phyloP scores from a whole-genome alignment of 2,797 vertebrate species.

The Bryconaethiops microstoma region DNA sequence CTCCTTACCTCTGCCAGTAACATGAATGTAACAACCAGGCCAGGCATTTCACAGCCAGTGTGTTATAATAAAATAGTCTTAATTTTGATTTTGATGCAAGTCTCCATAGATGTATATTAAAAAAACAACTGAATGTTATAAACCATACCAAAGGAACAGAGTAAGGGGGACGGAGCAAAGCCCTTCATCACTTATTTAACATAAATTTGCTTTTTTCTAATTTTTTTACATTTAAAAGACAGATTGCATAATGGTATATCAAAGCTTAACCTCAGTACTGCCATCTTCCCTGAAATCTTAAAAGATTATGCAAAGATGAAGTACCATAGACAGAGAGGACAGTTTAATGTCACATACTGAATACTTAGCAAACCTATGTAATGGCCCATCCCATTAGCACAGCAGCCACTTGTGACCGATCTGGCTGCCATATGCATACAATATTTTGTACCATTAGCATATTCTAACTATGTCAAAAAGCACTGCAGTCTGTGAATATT shows the following conservation, averaged over 20 bases:
- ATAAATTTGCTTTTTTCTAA: neutral
- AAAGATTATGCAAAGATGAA: neutral
- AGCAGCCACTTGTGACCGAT: neutral
- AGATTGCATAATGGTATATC: conserved; percentile 17
- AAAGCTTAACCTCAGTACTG: conserved; percentile 20
- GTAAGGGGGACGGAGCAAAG: neutral
- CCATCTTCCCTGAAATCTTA: neutral
- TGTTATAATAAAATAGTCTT: neutral
- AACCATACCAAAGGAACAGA: conserved; percentile 28
- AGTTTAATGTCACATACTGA: conserved; percentile 13
- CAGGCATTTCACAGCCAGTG: neutral
- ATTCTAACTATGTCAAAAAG: conserved; percentile 14
- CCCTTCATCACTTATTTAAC: neutral
- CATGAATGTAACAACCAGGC: conserved; percentile 4
- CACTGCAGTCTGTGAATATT: conserved; percentile 29
- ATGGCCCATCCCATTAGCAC: neutral
- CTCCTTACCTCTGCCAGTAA: neutral
- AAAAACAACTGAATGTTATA: conserved; percentile 1
- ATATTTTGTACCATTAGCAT: conserved; percentile 4
- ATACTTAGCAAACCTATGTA: neutral
- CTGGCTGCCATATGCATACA: neutral
- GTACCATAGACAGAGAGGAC: conserved; percentile 13
- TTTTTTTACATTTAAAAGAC: conserved; percentile 15
- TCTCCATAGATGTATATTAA: neutral
- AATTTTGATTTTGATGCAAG: neutral